These are phyloP conservation scores for Drosophila repleta DNA, from an alignment of 1,140 invertebrate genomes.

Conservation along the genomic window DNA sequence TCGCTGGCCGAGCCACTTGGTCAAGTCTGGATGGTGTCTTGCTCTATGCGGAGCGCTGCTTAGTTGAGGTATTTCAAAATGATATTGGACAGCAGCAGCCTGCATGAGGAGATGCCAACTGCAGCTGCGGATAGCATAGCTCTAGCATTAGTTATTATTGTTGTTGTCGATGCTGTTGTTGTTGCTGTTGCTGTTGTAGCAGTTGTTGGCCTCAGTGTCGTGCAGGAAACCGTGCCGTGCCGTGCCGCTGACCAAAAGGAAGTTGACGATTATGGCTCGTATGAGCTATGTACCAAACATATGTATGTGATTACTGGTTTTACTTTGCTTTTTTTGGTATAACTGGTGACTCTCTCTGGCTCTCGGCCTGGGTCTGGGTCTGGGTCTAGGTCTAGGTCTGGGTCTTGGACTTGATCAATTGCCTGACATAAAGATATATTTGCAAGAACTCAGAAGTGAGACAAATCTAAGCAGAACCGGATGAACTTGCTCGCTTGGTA, in stretches of 20 bases:
- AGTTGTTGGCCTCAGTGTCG: constrained; percentile 41
- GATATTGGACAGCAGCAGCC: constrained; percentile 66
- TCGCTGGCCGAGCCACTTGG: constrained; percentile 67
- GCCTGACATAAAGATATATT: constrained; percentile 1
- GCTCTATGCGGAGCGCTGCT: constrained; percentile 19
- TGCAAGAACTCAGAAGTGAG: constrained; percentile 21
- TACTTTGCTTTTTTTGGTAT: constrained; percentile 1
- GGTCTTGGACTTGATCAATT: neutral
- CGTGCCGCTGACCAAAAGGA: constrained; percentile 73
- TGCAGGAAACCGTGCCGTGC: constrained; percentile 69
- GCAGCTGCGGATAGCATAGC: constrained; percentile 32
- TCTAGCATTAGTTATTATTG: constrained; percentile 31
- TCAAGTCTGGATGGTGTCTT: constrained; percentile 11
- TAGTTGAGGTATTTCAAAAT: constrained; percentile 80
- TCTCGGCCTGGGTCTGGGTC: constrained; percentile 4
- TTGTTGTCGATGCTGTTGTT: constrained; percentile 12
- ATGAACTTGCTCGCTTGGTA: constrained; percentile 51
- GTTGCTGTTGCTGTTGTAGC: too few species aligned
- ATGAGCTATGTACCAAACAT: constrained; percentile 33
- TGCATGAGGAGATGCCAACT: constrained; percentile 33
- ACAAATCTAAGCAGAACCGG: constrained; percentile 28
- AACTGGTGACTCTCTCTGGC: constrained; percentile 3
- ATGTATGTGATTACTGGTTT: constrained; percentile 37
- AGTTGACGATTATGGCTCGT: constrained; percentile 71
- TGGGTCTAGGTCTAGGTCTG: constrained; percentile 4